Base-by-base conservation (phyloP, 1,140 invertebrate genomes). In the Drosophila rufa region DNA sequence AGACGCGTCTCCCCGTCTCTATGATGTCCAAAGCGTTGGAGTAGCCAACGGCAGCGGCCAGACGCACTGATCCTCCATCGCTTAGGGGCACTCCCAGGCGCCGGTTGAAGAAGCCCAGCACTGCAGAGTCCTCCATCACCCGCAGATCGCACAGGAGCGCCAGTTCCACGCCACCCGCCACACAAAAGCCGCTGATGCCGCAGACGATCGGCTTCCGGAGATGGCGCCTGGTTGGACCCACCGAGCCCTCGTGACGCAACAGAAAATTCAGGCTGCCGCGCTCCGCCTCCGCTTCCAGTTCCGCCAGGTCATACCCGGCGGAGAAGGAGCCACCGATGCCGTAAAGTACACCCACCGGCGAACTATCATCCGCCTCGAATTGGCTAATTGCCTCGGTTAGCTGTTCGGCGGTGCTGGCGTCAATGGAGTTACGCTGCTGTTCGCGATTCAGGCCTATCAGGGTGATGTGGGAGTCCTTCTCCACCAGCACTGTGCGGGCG, bases 291-390 rank as follows among this genome's bases (percentile, higher is more conserved):
- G 75, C 68, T 25, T 79, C 77, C 51, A 97, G 92, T 80, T 96
- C 96, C 70, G 95, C 93, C 30, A 96, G 94, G 93, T 99, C 98
- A 93, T 96, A 97, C 6, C 98, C 98, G 30, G 97, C 95, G 93
- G 96, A 98, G 93, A 99, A 98, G 74, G 96, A 97, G 9, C 98
- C 98, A 33, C 97, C 97, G 87, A 96, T 95, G 25, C 98, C 98
- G 93, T 98, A 95, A 6, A 99, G 93, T 9, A 99, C 95, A 19
- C 96, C 96, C 5, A 96, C 95, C 60, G 94, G 93, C 0, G 95
- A 94, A 0, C 93, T 92, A 3, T 94, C 81, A 92, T 98, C 96
- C 59, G 95, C 94, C 75, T 98, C 97, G 93, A 98, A 98, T 45
- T 94, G 93, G 77, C 95, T 93, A 56, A 99, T 95, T 2, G 97